Base-by-base conservation (phyloP, 2,113 vertebrate species). In the Peromyscus polionotus region DNA sequence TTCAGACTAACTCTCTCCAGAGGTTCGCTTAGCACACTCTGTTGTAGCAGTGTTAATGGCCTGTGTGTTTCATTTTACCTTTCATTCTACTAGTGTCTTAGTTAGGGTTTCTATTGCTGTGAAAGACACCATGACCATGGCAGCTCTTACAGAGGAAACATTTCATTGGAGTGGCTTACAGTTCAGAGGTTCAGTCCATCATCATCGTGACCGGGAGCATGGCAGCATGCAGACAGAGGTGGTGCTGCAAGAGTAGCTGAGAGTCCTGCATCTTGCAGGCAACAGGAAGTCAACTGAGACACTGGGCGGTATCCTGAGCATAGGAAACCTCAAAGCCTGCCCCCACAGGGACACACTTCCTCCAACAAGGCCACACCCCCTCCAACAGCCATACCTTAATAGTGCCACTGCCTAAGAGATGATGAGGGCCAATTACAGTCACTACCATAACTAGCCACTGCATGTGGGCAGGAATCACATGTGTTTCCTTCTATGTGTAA, bases 401-500 rank as follows among this genome's bases (percentile, higher is more conserved):
- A 65, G 63, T 65, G 63, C 63, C 26, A 65, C 26, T 65, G 10
- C 63, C 26, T 65, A 31, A 39, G n/a, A 73, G 70, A 10, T 39
- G 4, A 73, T 39, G n/a, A n/a, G 68, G n/a, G 19, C 1, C 67
- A 39, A 11, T 73, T 22, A 73, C n/a, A 73, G 4, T 39, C 36
- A 73, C 70, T 39, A 4, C 11, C 70, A 39, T 6, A 4, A 73
- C n/a, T 39, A 4, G n/a, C 19, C 16, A 3, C 68, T 92, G 8
- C 31, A 48, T 80, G 19, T 72, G 19, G 48, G 54, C 89, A 92
- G 51, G 67, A 70, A 59, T 39, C 54, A 14, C 20, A 33, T 88
- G 79, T 36, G 28, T 95, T 88, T 79, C 88, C 45, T 91, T 89
- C 59, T 94, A 9, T 94, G 10, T 42, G 19, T 75, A 86, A 83